A percentile compares a stretch with the other conserved stretches of the same genome.
Conservation (phyloP, 2,888 invertebrate genomes). For the Melitaea athalia region DNA sequence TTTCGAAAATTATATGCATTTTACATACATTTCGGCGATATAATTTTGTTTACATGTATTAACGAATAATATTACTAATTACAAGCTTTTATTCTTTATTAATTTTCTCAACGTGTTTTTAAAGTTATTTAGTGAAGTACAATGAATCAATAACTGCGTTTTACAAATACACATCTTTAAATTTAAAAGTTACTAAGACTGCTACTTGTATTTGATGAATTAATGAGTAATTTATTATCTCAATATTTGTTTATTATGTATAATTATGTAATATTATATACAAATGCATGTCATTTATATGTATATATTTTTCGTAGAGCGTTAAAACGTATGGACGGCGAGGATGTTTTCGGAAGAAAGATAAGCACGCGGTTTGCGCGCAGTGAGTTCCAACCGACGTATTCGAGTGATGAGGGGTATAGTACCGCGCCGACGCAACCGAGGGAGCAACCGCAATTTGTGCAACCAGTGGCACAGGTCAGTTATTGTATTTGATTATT, state of each 20-base stretch:
- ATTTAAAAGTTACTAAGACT: too few relatives aligned
- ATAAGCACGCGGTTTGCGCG: constrained; percentile 75
- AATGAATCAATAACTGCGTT: too few relatives aligned
- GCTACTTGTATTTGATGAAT: too few relatives aligned
- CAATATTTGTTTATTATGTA: not conserved
- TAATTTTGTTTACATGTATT: too few relatives aligned
- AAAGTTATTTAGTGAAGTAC: too few relatives aligned
- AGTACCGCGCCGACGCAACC: constrained; percentile 63
- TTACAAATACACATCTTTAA: too few relatives aligned
- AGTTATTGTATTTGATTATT: not conserved
- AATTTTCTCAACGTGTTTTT: too few relatives aligned
- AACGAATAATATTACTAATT: too few relatives aligned
- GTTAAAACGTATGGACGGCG: constrained; percentile 91
- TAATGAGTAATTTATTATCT: too few relatives aligned
- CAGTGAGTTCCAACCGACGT: constrained; percentile 57
- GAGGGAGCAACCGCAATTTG: constrained; percentile 32
- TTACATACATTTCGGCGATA: too few relatives aligned
- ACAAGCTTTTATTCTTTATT: too few relatives aligned
- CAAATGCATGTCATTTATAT: constrained; percentile 8
- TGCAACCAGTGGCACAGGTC: constrained; percentile 30
- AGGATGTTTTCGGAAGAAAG: constrained; percentile 90
- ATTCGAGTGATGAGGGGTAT: constrained; percentile 79
- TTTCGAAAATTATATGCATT: too few relatives aligned
- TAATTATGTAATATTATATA: not conserved
- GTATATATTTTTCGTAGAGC: constrained; percentile 79